Evolutionary conservation across 2,888 invertebrate species (phyloP).

Genomic region (Agonum fuliginosum): DNA sequence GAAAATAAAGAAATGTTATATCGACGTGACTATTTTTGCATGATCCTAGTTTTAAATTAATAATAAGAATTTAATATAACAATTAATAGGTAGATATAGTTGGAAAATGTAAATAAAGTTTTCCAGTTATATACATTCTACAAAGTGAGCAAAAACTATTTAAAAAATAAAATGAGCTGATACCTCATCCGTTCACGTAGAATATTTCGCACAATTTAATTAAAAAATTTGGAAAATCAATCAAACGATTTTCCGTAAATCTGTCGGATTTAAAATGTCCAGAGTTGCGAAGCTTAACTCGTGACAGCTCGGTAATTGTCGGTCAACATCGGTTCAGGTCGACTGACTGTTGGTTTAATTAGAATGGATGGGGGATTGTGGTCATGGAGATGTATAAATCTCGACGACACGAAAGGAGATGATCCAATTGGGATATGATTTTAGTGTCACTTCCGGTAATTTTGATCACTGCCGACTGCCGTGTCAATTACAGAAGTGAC

Average conservation of each 20-base stretch:
- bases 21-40: no score
- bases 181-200: conserved; percentile 5
- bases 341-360: conserved; percentile 24
- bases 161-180: not conserved
- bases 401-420: conserved; percentile 17
- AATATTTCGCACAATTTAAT: conserved; percentile 32
- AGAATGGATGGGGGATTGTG: conserved; percentile 36
- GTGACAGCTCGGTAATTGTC: conserved; percentile 41
- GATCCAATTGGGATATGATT: conserved; percentile 56
- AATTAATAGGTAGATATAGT: no score
- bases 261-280: conserved; percentile 36
- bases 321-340: conserved; percentile 1
- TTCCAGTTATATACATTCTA: not conserved
- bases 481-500: conserved; percentile 51
- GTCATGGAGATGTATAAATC: conserved; percentile 47
- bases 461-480: conserved; percentile 43
- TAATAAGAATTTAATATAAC: no score
- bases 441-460: conserved; percentile 53
- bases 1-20: no score
- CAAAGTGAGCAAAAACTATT: not conserved
- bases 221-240: conserved; percentile 39
- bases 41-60: no score
- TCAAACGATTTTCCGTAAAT: conserved; percentile 24
- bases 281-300: conserved; percentile 40
- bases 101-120: no score